Evolutionary conservation across 2,113 vertebrate species (phyloP), one percentile per base, ranked within the genome.

Genomic region (Trematocara stigmaticum): DNA sequence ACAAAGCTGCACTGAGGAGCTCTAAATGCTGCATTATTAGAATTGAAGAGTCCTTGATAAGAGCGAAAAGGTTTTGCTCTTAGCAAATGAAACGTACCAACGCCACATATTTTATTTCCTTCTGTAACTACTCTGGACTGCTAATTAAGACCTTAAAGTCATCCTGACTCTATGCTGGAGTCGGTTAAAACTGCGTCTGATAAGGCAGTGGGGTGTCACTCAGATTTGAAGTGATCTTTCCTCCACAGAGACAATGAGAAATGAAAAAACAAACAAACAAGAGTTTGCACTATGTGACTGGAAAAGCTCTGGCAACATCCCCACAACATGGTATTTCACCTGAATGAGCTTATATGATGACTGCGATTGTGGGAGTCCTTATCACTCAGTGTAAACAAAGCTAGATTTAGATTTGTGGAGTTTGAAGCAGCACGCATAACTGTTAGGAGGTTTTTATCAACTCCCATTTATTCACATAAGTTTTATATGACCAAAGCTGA

Each of bases 11-110:
- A 7, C 31, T 66, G 82, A 86, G 64, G 55, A 81, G 57, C 84
- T 80, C 55, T 88, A 84, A 78, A 89, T 83, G 49, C 35, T 86
- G 79, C 64, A 69, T 90, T 91, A 95, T 93, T 93, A 88, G 82
- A 91, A 86, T 49, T 69, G 74, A 66, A 82, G 79, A 88, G 40
- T 18, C 61, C 86, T 95, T 91, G 84, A 93, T 89, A 84, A 87
- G 87, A 90, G 78, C 5, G n/a, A 66, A 51, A 91, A 66, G 55
- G 85, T 69, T 85, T 80, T 84, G 78, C 90, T 90, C 74, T 87
- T 80, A 89, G 84, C 84, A 57, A 42, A 88, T 16, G 51, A 86
- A 57, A 88, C n/a, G 66, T 90, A 79, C 12, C 55, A 57, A 53
- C 15, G 12, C 34, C 31, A 56, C 57, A 47, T 53, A 42, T n/a